Base-by-base conservation (phyloP, 2,113 vertebrate genomes). In the Tetraodon nigroviridis region DNA sequence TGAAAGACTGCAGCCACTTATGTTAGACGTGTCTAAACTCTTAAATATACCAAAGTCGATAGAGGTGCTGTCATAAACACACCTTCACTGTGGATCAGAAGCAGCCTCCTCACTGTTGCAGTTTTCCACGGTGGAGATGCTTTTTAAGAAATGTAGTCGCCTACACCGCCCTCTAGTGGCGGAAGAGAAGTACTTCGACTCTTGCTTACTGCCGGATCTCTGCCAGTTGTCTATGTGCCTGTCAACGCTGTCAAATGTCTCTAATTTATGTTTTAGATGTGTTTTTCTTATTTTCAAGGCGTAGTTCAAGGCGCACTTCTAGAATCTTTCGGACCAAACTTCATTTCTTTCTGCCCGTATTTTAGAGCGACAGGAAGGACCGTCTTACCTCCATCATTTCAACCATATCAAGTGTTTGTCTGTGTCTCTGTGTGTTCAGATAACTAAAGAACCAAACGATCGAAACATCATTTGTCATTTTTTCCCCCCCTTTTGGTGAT, bases 141-240 rank as follows among this genome's bases (percentile, higher is more conserved):
- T 6, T 27, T 27, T 27, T 27, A 6, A 18, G 52, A 10, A 19
- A 55, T 61, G 60, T 46, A 64, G 11, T 37, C 42, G 44, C 48
- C 60, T 69, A 67, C 81, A 74, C 81, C 75, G 84, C 89, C 88
- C 78, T 58, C 89, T 82, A 51, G 55, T 87, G 89, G 87, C 68
- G 40, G 18, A 52, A 50, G n/a, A 3, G 6, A 16, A 7, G n/a
- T 17, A 46, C n/a, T 46, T 6, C 14, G 6, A 44, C 42, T 15
- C 42, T 27, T 13, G 11, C 42, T 7, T 6, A 14, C 3, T 37
- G 27, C 1, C 3, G 15, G 14, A 18, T 47, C 10, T 37, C 12
- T 24, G 47, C 32, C 49, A 58, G 6, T 61, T 75, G n/a, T 52
- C 21, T 67, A 14, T 52, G 12, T 67, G 50, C 18, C 37, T 65